These are phyloP conservation scores for Stenchaetothrips biformis DNA, from an alignment of 2,888 invertebrate species.

Conservation along the genomic window DNA sequence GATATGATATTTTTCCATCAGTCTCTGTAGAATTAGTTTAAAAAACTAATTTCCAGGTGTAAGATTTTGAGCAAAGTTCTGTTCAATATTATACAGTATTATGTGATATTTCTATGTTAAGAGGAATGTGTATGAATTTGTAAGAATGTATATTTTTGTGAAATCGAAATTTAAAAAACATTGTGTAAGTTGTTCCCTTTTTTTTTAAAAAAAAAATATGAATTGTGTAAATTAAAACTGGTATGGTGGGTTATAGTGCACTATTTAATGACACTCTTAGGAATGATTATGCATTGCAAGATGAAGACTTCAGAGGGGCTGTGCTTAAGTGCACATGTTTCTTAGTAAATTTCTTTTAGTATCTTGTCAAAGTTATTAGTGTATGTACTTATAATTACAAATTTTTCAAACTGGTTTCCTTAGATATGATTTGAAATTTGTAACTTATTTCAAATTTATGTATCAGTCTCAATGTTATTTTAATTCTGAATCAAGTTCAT, in stretches of 20 bases:
- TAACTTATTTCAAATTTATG: too few species aligned
- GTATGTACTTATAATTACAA: not conserved
- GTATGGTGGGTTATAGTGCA: too few species aligned
- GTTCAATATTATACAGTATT: constrained; percentile 6
- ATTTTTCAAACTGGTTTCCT: not conserved
- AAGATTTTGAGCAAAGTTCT: not conserved
- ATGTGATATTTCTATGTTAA: constrained; percentile 19
- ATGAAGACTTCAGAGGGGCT: constrained; percentile 1
- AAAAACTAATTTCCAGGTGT: too few species aligned
- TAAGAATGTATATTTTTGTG: not conserved
- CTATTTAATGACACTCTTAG: not conserved
- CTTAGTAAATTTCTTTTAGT: not conserved
- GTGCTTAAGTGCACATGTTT: not conserved
- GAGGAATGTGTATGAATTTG: not conserved
- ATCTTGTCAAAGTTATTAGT: not conserved
- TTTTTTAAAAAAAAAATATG: too few species aligned
- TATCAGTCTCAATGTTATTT: too few species aligned
- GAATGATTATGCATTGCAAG: not conserved
- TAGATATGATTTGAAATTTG: not conserved
- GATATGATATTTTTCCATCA: too few species aligned
- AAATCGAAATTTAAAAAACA: not conserved
- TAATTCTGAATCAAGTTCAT: too few species aligned
- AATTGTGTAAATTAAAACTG: too few species aligned
- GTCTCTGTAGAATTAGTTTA: too few species aligned
- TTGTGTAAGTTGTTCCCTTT: too few species aligned